Conservation (phyloP, 2,797 vertebrate genomes). For the Pyrocephalus nanus region DNA sequence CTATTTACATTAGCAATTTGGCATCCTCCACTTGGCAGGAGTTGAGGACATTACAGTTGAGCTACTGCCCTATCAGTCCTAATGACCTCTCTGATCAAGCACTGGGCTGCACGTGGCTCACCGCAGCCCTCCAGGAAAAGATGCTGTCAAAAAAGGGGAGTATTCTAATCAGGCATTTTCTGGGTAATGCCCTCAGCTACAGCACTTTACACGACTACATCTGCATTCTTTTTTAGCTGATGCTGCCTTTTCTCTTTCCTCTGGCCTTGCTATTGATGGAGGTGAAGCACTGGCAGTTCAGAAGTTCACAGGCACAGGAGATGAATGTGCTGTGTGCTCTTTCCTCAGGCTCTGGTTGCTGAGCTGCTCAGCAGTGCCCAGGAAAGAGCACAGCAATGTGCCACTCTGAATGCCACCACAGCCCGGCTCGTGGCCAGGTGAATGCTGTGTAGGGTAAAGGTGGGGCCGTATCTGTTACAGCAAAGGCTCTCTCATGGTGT, state of each 20-base stretch:
- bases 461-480: rapidly evolving
- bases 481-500: rapidly evolving
- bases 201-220: neutral
- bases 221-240: neutral
- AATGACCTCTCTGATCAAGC: neutral
- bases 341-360: neutral
- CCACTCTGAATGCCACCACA: neutral
- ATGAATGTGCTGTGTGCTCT: neutral
- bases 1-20: neutral
- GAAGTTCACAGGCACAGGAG: neutral
- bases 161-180: neutral
- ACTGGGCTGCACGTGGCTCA: neutral
- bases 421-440: rapidly evolving
- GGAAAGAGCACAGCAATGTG: neutral
- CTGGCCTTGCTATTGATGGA: neutral
- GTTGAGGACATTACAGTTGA: neutral
- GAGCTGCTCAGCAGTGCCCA: neutral
- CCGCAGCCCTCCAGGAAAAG: neutral
- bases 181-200: neutral
- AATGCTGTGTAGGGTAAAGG: rapidly evolving
- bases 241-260: neutral
- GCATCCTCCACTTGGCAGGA: neutral
- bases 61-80: neutral
- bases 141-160: neutral
- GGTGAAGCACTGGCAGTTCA: neutral